These are phyloP conservation scores for Acanthacorydalis orientalis DNA, from an alignment of 2,888 invertebrate species.

Conservation along the genomic window DNA sequence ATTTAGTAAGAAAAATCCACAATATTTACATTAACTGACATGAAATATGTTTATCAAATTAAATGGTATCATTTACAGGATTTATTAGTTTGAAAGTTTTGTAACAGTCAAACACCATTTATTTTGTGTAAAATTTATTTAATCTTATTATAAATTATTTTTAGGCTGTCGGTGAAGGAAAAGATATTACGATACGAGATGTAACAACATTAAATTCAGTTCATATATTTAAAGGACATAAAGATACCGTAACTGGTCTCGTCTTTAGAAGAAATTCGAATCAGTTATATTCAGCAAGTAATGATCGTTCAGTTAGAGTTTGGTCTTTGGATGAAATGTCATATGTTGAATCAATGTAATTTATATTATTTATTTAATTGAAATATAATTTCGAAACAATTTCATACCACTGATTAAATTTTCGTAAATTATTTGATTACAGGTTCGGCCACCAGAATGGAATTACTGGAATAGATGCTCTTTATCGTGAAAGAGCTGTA, in stretches of 20 bases:
- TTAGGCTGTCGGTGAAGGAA: slow-evolving; percentile 45
- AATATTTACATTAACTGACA: neutral
- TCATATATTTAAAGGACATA: slow-evolving; percentile 68
- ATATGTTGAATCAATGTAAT: slow-evolving; percentile 79
- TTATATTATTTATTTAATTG: slow-evolving; percentile 5
- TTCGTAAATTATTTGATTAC: neutral
- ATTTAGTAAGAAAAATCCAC: slow-evolving; percentile 39
- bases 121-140: no score
- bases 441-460: slow-evolving; percentile 76
- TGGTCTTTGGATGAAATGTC: slow-evolving; percentile 96
- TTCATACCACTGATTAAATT: neutral
- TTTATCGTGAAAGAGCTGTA: slow-evolving; percentile 70
- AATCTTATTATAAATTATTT: slow-evolving; percentile 9
- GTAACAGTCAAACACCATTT: no score
- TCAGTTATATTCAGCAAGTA: slow-evolving; percentile 64
- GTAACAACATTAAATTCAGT: slow-evolving; percentile 56
- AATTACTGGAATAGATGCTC: slow-evolving; percentile 74
- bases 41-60: no score
- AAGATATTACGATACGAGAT: slow-evolving; percentile 70
- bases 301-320: slow-evolving; percentile 71
- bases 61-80: no score
- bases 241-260: slow-evolving; percentile 54
- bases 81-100: no score
- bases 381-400: neutral
- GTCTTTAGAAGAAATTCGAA: slow-evolving; percentile 74